Evolutionary conservation across 2,113 vertebrate species (phyloP), one percentile per base, ranked within the genome.

Genomic region (Micromys minutus): DNA sequence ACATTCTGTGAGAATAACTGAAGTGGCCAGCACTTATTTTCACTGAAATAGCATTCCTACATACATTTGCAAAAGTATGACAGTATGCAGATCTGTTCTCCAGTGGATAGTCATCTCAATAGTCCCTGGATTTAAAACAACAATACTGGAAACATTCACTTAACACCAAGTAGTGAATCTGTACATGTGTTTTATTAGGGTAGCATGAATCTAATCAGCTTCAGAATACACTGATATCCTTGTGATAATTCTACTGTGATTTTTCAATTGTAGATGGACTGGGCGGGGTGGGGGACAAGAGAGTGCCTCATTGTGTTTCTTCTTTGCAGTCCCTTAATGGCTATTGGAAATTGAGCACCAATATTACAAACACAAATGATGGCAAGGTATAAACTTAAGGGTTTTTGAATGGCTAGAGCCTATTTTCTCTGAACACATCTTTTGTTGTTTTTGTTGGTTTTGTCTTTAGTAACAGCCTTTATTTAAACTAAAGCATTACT

Each of bases 331-430:
- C 85, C 22, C 55, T 81, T 81, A 67, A 75, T 52, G 39, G 39
- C 57, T 76, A 87, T 84, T 45, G 15, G 65, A 87, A 67, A 75
- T 2, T 16, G 1, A 90, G 34, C 2, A 79, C 11, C 31, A 26
- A 69, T n/a, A 80, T 16, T 45, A 11, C 55, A 61, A 92, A 89
- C 19, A 42, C n/a, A n/a, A n/a, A n/a, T n/a, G 63, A 57, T 24
- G 31, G 7, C 31, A 87, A 80, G n/a, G 83, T 63, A 63, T 21
- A 19, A 95, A 65, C 55, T 39, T 75, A 7, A 52, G 8, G 8
- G 63, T 94, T 93, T 52, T 21, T 84, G 74, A 42, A 74, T 36
- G 34, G 63, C 45, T 57, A 94, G 92, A 84, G 42, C 50, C 47
- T 89, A 0, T 59, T 34, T 3, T 92, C 26, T 89, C 69, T 89